Evolutionary conservation across 2,113 vertebrate species (phyloP).

Genomic region (Lophius piscatorius): DNA sequence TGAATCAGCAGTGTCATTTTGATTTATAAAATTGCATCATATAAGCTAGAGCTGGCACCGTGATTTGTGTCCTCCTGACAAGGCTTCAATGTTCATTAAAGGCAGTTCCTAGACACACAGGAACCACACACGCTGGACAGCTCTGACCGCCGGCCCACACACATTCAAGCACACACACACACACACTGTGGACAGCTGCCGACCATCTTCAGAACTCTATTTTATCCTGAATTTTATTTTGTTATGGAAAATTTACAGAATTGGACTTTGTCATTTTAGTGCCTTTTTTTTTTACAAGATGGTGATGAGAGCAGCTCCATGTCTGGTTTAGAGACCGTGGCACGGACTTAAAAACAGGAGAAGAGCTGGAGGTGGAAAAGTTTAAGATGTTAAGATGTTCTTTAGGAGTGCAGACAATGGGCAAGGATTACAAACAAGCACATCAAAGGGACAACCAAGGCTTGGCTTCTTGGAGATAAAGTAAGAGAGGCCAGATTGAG

Average conservation of each 20-base stretch:
- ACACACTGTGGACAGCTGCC: conserved; percentile 27
- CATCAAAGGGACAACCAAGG: no score
- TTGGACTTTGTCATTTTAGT: not conserved
- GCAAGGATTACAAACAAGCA: no score
- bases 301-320: no score
- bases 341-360: no score
- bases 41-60: conserved; percentile 60
- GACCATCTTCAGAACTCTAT: conserved; percentile 20
- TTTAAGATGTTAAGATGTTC: no score
- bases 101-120: conserved; percentile 59
- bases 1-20: conserved; percentile 72
- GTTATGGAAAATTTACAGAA: not conserved
- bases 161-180: conserved; percentile 27
- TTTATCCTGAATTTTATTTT: not conserved
- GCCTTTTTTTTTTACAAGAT: no score
- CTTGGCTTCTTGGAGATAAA: no score
- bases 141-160: conserved; percentile 25
- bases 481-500: no score
- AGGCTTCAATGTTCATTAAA: conserved; percentile 77
- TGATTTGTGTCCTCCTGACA: conserved; percentile 78
- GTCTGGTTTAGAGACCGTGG: no score
- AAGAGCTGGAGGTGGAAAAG: no score
- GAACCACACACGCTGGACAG: conserved; percentile 42
- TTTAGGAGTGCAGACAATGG: no score
- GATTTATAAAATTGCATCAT: conserved; percentile 75